Base-by-base conservation (phyloP, 2,797 vertebrate species). In the Ctenosaura bakeri region DNA sequence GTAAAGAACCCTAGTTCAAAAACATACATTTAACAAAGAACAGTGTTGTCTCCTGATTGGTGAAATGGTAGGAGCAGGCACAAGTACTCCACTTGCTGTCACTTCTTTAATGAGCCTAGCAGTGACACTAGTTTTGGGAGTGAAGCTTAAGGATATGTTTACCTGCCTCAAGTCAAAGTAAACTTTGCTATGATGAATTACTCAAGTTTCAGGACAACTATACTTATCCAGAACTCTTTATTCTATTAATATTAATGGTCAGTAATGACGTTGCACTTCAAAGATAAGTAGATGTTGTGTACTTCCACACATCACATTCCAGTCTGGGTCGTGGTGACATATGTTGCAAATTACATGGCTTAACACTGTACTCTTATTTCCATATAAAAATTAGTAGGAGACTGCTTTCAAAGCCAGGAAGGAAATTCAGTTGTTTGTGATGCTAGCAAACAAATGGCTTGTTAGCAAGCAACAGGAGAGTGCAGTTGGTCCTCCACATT, bases 291-390 rank as follows among this genome's bases (percentile, higher is more conserved):
- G n/a, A 38, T 4, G 22, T 8, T 26, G 13, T 81, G 22, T 38
- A 81, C 5, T 20, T 26, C 66, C 26, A 73, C 73, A 46, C 4
- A 6, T 52, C 14, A 20, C 14, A 22, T 82, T 42, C 35, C 16
- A 42, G n/a, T 82, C 35, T 82, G 52, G 78, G n/a, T 88, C 87
- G 59, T 35, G 38, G 50, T 73, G 79, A 74, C 79, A 74, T 42
- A 59, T 42, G 22, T 56, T 71, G 24, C 14, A 82, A 54, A 73
- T 81, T 88, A 81, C 22, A 54, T 26, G 22, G 42, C 20, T 81
- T 88, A 71, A 56, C 62, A 52, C 46, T 54, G 6, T 3, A 71
- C 20, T 54, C 32, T 12, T 69, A 20, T 81, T 73, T 79, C 42
- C 12, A 50, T 66, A 87, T 79, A 66, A 87, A 78, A 86, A 29